Evolutionary conservation across 2,888 invertebrate genomes (phyloP).

Genomic region (Drosophila kokeensis): DNA sequence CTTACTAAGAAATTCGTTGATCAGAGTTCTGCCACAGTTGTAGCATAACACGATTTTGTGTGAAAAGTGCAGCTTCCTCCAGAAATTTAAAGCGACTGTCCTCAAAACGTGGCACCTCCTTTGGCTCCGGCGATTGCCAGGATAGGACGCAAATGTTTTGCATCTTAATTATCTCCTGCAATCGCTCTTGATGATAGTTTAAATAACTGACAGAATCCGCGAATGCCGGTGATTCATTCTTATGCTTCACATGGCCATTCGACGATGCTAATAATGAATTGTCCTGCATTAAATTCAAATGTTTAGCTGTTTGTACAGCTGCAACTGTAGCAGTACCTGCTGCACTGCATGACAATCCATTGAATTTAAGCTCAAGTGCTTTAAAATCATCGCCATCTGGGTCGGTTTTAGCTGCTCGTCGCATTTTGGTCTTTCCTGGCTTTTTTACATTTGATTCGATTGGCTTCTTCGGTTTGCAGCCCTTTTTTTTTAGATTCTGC

Average conservation of each 20-base stretch:
- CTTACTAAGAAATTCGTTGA: slow-evolving; percentile 48
- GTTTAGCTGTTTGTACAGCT: slow-evolving; percentile 12
- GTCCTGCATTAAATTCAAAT: slow-evolving; percentile 40
- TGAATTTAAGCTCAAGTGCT: slow-evolving; percentile 39
- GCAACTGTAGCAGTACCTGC: slow-evolving; percentile 16
- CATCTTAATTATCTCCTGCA: slow-evolving; percentile 39
- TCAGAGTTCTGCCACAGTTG: slow-evolving; percentile 57
- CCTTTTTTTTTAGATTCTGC: slow-evolving; percentile 21
- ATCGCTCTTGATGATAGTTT: slow-evolving; percentile 46
- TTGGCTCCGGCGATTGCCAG: slow-evolving; percentile 40
- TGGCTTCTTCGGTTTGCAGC: slow-evolving; percentile 33
- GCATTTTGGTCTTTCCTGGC: slow-evolving; percentile 14
- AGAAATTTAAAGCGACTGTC: slow-evolving; percentile 53
- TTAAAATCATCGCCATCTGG: slow-evolving; percentile 37
- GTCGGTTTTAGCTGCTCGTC: slow-evolving; percentile 4
- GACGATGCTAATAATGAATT: slow-evolving; percentile 31
- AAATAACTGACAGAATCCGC: slow-evolving; percentile 48
- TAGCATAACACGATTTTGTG: slow-evolving; percentile 62
- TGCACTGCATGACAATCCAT: slow-evolving; percentile 33
- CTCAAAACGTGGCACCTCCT: slow-evolving; percentile 42
- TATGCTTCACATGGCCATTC: slow-evolving; percentile 4
- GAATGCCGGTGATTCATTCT: slow-evolving; percentile 17
- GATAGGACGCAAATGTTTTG: slow-evolving; percentile 43
- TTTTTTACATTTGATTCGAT: slow-evolving; percentile 7
- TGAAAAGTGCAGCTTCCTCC: slow-evolving; percentile 57